Evolutionary conservation across 1,140 invertebrate species (phyloP).

Genomic region (Forficula auricularia): DNA sequence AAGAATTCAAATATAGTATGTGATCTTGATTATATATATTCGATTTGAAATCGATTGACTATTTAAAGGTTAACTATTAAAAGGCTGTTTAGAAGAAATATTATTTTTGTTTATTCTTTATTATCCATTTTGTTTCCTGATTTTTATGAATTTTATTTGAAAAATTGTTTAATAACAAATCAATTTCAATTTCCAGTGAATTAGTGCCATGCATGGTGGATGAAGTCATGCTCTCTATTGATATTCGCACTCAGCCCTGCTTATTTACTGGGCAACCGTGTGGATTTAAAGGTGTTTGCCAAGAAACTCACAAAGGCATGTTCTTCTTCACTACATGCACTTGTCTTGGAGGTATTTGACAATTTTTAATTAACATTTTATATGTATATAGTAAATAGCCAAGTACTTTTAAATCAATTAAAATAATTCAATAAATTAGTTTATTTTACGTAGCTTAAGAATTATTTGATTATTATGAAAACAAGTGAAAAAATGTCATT

Average conservation of each 20-base stretch:
- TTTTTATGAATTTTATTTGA: not conserved
- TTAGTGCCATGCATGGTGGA: conserved; percentile 23
- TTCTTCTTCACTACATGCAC: conserved; percentile 32
- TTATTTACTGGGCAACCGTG: conserved; percentile 29
- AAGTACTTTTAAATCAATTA: too few species aligned
- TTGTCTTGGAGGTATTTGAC: conserved; percentile 32
- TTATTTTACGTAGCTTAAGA: too few species aligned
- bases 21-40: too few species aligned
- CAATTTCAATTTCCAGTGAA: conserved; percentile 17
- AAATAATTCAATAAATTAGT: too few species aligned
- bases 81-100: conserved; percentile 13
- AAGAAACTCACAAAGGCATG: conserved; percentile 31
- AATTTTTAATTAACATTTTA: too few species aligned
- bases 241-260: conserved; percentile 31
- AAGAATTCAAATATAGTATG: too few species aligned
- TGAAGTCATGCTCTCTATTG: conserved; percentile 32
- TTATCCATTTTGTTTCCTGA: not conserved
- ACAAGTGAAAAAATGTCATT: too few species aligned
- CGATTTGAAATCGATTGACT: not conserved
- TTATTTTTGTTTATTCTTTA: not conserved
- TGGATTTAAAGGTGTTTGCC: conserved; percentile 30
- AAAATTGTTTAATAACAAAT: conserved; percentile 1
- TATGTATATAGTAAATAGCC: too few species aligned
- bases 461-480: too few species aligned
- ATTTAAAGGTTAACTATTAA: conserved; percentile 14